Evolutionary conservation across 2,888 invertebrate species (phyloP).

Genomic region (Sminthurinus aureus): DNA sequence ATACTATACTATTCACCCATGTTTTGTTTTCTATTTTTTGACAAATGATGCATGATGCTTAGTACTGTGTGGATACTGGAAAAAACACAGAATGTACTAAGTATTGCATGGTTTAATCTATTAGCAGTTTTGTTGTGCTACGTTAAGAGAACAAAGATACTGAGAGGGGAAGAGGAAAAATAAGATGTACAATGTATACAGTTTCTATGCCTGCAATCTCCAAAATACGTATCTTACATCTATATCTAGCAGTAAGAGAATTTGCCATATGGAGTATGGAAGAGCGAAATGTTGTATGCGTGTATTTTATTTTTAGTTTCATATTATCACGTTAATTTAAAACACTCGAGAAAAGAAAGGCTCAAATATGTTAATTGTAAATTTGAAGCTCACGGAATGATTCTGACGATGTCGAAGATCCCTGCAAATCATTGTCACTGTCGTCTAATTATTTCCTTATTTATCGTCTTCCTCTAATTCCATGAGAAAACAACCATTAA

Average conservation of each 20-base stretch:
- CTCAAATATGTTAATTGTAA: slow-evolving; percentile 32
- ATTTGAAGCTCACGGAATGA: slow-evolving; percentile 32
- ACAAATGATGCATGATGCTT: too few species aligned
- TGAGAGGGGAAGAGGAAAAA: background rate
- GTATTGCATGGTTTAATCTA: too few species aligned
- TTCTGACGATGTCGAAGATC: slow-evolving; percentile 37
- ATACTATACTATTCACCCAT: too few species aligned
- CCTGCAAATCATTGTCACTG: slow-evolving; percentile 38
- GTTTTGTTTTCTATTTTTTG: too few species aligned
- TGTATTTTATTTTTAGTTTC: slow-evolving; percentile 27
- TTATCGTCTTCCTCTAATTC: slow-evolving; percentile 13
- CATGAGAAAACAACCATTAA: slow-evolving; percentile 30
- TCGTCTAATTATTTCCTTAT: slow-evolving; percentile 31
- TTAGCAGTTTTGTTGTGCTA: too few species aligned
- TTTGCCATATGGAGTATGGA: background rate
- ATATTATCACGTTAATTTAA: slow-evolving; percentile 34
- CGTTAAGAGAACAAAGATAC: too few species aligned
- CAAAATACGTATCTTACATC: background rate
- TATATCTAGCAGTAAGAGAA: background rate
- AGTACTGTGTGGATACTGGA: too few species aligned
- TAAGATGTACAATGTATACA: background rate
- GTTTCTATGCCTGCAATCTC: too few species aligned
- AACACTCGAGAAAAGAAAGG: slow-evolving; percentile 25
- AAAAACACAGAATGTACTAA: too few species aligned
- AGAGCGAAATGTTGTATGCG: background rate